Evolutionary conservation across 2,888 invertebrate genomes (phyloP), one percentile per base, ranked within the genome.

Genomic region (Calliphora vomitoria): DNA sequence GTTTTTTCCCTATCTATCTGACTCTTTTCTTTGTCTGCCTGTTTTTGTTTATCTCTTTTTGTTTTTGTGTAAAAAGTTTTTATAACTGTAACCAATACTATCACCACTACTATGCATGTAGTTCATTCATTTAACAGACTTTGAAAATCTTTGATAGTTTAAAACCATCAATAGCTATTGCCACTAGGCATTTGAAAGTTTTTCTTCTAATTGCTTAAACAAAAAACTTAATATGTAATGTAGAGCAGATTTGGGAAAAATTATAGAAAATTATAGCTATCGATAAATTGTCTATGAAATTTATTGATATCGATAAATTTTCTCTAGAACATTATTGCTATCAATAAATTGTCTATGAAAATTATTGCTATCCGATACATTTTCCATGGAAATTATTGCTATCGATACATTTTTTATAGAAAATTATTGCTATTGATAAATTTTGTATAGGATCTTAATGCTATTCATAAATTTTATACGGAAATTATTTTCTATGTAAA

Each of bases 11-110:
- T 62, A 11, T 44, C n/a, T 44, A 44, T 25, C 66, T 50, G 58
- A 53, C 47, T 69, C 31, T 69, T 44, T 44, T 69, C 50, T 50
- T 44, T 44, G 44, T 44, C 13, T 2, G 44, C 3, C 4, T 44
- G 13, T 44, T 44, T 44, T 35, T 35, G 35, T 6, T 35, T 35
- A 35, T 35, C 35, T 50, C 15, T n/a, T 58, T 69, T 78, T n/a
- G n/a, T 15, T 47, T 82, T 47, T 60, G 11, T 50, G 8, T 8
- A n/a, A 82, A 75, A 76, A 68, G 15, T 50, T 74, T 79, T 74
- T 74, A 60, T 53, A 80, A 80, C 85, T 75, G 74, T 80, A 80
- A 85, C 72, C 60, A 74, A 85, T 80, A 60, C 53, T 47, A n/a
- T 31, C 5, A 47, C 50, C 72, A 60, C 55, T 80, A 44, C 8